A percentile compares a stretch with the other conserved stretches of the same genome.
Evolutionary conservation across 2,888 invertebrate genomes (phyloP).

Genomic region (Pimpla rufipes): DNA sequence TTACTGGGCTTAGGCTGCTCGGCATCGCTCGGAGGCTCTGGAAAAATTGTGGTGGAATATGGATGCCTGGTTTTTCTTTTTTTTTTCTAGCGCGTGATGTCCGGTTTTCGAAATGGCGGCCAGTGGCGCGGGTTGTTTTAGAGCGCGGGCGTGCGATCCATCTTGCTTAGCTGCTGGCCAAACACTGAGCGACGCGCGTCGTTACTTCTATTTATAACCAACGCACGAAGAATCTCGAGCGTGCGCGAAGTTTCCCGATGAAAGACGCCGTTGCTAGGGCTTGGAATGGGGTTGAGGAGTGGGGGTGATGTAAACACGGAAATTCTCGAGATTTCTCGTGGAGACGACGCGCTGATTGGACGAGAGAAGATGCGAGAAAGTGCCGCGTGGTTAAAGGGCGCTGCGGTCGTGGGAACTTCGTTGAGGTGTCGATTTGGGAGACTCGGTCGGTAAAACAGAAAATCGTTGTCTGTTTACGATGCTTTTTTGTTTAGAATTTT

Average conservation of each 20-base stretch:
- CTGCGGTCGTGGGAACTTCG: neutral
- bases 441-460: conserved; percentile 6
- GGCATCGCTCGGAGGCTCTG: neutral
- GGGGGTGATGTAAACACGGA: conserved; percentile 6
- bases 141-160: neutral
- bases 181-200: neutral
- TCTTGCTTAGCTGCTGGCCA: neutral
- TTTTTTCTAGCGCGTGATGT: neutral
- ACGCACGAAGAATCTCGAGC: neutral
- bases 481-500: neutral
- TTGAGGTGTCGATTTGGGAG: neutral
- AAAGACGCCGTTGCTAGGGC: neutral
- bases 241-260: neutral
- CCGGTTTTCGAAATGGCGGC: neutral
- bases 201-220: neutral
- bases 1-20: too few relatives aligned
- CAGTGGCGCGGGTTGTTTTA: neutral
- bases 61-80: neutral
- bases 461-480: too few relatives aligned
- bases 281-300: neutral
- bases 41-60: neutral
- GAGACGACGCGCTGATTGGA: neutral
- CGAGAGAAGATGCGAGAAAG: neutral
- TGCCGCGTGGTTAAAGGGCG: neutral
- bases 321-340: conserved; percentile 1